These are phyloP conservation scores for Lycodopsis pacificus DNA, from an alignment of 2,797 vertebrate genomes.

Conservation along the genomic window DNA sequence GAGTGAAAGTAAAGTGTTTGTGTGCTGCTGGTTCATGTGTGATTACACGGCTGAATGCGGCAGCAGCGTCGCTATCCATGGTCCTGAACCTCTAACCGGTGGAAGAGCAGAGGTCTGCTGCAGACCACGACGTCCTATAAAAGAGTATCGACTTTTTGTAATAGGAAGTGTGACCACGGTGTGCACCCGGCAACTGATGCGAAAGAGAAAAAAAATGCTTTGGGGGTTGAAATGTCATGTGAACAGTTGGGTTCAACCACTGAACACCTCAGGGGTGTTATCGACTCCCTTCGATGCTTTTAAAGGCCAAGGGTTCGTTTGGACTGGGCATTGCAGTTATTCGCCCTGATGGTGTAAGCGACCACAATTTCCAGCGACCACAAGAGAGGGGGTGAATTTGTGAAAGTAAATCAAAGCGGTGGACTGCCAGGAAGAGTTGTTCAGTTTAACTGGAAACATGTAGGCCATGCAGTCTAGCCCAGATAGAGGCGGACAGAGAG, in stretches of 20 bases:
- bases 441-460: slow-evolving; percentile 50
- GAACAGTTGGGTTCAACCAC: slow-evolving; percentile 84
- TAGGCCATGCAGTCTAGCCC: slow-evolving; percentile 32
- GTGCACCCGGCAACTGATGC: slow-evolving; percentile 77
- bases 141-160: slow-evolving; percentile 82
- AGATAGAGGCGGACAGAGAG: slow-evolving; percentile 24
- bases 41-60: slow-evolving; percentile 67
- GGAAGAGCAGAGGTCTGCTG: slow-evolving; percentile 76
- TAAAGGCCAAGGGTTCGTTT: slow-evolving; percentile 80
- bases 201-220: slow-evolving; percentile 74
- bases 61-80: slow-evolving; percentile 72
- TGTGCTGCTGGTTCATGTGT: slow-evolving; percentile 58
- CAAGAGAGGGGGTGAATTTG: slow-evolving; percentile 57
- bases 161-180: slow-evolving; percentile 80
- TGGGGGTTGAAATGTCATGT: slow-evolving; percentile 85
- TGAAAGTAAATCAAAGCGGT: slow-evolving; percentile 64
- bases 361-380: slow-evolving; percentile 70
- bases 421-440: slow-evolving; percentile 42
- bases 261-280: slow-evolving; percentile 84
- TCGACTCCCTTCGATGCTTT: slow-evolving; percentile 82
- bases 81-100: slow-evolving; percentile 73
- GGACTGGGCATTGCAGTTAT: slow-evolving; percentile 68
- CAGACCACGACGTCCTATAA: slow-evolving; percentile 68
- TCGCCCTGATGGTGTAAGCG: slow-evolving; percentile 63
- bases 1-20: slow-evolving; percentile 30